These are phyloP conservation scores for Phalacrocorax brasilianus DNA, from an alignment of 2,113 vertebrate species.

Conservation along the genomic window DNA sequence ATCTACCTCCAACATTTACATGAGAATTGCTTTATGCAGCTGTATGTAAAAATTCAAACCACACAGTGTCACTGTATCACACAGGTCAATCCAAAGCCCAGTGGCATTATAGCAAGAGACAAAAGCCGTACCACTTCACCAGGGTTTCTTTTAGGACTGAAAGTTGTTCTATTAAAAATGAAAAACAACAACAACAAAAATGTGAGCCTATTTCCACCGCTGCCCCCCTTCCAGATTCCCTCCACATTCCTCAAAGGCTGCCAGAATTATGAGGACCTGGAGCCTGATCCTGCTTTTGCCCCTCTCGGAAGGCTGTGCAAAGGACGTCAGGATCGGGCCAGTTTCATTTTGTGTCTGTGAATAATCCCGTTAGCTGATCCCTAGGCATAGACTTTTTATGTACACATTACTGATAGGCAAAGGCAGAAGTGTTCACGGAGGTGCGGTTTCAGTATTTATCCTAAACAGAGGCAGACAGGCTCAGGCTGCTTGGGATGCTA, in stretches of 20 bases:
- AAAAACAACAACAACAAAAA: background rate
- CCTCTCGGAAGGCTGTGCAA: background rate
- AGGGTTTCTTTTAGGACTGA: slow-evolving; percentile 10
- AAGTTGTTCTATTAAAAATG: slow-evolving; percentile 42
- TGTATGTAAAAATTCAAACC: slow-evolving; percentile 80
- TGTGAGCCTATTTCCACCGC: background rate
- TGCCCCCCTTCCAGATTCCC: background rate
- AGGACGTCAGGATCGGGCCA: background rate
- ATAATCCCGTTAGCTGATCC: slow-evolving; percentile 68
- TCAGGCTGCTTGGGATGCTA: slow-evolving; percentile 65
- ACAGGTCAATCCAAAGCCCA: slow-evolving; percentile 67
- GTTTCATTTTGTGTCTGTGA: slow-evolving; percentile 56
- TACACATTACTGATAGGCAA: slow-evolving; percentile 44
- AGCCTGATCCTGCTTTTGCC: slow-evolving; percentile 15
- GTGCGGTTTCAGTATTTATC: slow-evolving; percentile 52
- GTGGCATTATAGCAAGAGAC: slow-evolving; percentile 63
- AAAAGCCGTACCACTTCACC: slow-evolving; percentile 62
- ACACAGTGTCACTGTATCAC: slow-evolving; percentile 64
- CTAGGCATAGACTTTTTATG: slow-evolving; percentile 51
- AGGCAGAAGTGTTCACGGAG: slow-evolving; percentile 51
- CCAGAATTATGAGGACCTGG: background rate
- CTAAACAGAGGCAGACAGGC: slow-evolving; percentile 52
- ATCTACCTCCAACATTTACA: slow-evolving; percentile 76
- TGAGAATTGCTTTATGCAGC: slow-evolving; percentile 78
- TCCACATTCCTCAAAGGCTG: background rate